Conservation (phyloP, 2,113 vertebrate species). For the Rattus rattus region DNA sequence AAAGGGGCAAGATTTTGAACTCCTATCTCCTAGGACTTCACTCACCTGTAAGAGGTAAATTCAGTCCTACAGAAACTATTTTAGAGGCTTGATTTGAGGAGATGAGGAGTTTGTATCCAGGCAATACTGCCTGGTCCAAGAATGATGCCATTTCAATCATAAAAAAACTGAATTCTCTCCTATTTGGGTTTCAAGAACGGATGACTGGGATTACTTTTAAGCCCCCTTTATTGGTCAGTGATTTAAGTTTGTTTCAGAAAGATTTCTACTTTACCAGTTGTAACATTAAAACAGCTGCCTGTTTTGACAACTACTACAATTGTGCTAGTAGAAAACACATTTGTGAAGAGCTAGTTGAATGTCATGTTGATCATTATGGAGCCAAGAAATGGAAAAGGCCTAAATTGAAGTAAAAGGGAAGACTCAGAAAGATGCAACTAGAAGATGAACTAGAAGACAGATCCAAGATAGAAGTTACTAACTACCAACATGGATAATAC, state of each 20-base stretch:
- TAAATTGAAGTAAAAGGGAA: constrained; percentile 87
- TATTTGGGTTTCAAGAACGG: constrained; percentile 83
- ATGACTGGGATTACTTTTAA: constrained; percentile 78
- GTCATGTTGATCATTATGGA: constrained; percentile 89
- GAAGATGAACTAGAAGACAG: constrained; percentile 88
- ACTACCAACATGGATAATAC: constrained; percentile 86
- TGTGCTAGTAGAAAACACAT: constrained; percentile 83
- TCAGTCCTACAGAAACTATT: constrained; percentile 87
- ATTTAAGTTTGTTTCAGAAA: constrained; percentile 80
- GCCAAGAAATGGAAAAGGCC: constrained; percentile 87
- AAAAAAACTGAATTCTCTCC: constrained; percentile 83
- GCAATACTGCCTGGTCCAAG: constrained; percentile 84
- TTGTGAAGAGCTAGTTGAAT: constrained; percentile 88
- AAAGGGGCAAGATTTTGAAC: constrained; percentile 86
- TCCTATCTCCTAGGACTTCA: constrained; percentile 87
- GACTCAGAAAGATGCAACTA: constrained; percentile 87
- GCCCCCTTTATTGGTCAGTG: constrained; percentile 76
- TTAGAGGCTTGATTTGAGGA: constrained; percentile 83
- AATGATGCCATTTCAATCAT: constrained; percentile 82
- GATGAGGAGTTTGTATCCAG: constrained; percentile 83
- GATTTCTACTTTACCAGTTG: constrained; percentile 83
- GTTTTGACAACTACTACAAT: constrained; percentile 76
- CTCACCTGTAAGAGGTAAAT: constrained; percentile 88
- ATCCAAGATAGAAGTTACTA: constrained; percentile 87
- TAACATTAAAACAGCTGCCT: constrained; percentile 86